These are phyloP conservation scores for Sturmia bella DNA, from an alignment of 2,888 invertebrate species.

Conservation along the genomic window DNA sequence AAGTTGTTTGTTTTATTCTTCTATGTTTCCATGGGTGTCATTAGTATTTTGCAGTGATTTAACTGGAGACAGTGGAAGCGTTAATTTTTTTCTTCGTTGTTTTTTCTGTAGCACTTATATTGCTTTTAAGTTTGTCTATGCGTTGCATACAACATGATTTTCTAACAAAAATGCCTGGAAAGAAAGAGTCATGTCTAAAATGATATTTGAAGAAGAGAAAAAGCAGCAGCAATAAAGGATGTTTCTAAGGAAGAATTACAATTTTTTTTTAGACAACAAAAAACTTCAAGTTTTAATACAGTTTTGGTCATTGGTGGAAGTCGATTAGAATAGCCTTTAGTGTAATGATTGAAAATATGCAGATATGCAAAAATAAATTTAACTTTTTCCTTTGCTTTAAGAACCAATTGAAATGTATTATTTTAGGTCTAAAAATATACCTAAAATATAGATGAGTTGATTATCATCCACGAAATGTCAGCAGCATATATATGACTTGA, in stretches of 20 bases:
- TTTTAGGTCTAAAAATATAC: too few species aligned
- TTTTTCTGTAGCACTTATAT: neutral
- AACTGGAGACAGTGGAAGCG: conserved; percentile 54
- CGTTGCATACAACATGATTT: neutral
- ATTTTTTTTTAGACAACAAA: conserved; percentile 42
- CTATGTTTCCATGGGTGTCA: conserved; percentile 52
- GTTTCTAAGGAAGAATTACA: conserved; percentile 49
- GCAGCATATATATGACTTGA: too few species aligned
- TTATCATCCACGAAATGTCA: too few species aligned
- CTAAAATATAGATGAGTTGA: too few species aligned
- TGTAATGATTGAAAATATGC: too few species aligned
- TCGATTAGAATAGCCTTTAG: neutral
- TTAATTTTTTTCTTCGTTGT: neutral
- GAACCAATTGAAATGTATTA: too few species aligned
- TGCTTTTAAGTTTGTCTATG: conserved; percentile 12
- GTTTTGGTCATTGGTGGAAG: neutral
- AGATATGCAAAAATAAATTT: too few species aligned
- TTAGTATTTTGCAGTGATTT: conserved; percentile 55
- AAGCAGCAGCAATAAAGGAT: conserved; percentile 18
- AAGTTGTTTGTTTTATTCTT: conserved; percentile 33
- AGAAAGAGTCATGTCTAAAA: conserved; percentile 41
- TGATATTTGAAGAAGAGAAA: neutral
- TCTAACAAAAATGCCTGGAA: conserved; percentile 42
- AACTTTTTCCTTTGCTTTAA: too few species aligned
- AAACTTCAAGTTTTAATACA: neutral